phyloP scores from a whole-genome alignment of 2,797 vertebrate species.

The Thaleichthys pacificus region DNA sequence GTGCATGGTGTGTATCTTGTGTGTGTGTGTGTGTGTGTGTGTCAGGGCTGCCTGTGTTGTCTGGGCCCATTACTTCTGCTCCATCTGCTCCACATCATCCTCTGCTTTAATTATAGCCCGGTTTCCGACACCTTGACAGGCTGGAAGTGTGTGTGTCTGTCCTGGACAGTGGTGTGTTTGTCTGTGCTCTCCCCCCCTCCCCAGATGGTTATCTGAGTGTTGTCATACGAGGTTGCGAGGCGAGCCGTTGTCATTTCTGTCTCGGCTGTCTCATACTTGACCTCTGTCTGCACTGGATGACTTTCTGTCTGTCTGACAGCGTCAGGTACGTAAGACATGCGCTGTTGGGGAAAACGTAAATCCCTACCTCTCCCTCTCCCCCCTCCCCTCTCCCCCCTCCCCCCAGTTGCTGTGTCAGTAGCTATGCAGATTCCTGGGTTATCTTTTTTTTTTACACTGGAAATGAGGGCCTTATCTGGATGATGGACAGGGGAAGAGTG shows the following conservation, averaged over 20 bases:
- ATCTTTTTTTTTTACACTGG: neutral
- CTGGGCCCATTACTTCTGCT: conserved; percentile 28
- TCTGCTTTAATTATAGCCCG: conserved; percentile 7
- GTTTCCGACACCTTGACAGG: conserved; percentile 46
- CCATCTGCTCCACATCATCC: conserved; percentile 13
- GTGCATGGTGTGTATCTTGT: no score
- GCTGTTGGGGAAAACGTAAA: neutral
- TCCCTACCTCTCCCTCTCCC: no score
- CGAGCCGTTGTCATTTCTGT: conserved; percentile 45
- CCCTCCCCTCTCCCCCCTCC: no score
- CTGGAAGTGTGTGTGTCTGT: conserved; percentile 17
- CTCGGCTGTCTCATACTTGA: conserved; percentile 55
- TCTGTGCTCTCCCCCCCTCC: conserved; percentile 21
- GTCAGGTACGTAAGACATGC: neutral
- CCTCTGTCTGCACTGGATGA: conserved; percentile 32
- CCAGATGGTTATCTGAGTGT: conserved; percentile 28
- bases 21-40: no score
- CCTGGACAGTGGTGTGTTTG: conserved; percentile 31
- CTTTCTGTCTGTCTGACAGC: neutral
- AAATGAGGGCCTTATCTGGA: no score
- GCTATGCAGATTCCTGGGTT: neutral
- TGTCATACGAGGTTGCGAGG: conserved; percentile 35
- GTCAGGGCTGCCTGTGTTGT: neutral
- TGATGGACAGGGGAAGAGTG: neutral
- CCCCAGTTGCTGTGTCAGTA: neutral